Conservation (phyloP, 2,797 vertebrate genomes). For the Gephyroberyx darwinii region DNA sequence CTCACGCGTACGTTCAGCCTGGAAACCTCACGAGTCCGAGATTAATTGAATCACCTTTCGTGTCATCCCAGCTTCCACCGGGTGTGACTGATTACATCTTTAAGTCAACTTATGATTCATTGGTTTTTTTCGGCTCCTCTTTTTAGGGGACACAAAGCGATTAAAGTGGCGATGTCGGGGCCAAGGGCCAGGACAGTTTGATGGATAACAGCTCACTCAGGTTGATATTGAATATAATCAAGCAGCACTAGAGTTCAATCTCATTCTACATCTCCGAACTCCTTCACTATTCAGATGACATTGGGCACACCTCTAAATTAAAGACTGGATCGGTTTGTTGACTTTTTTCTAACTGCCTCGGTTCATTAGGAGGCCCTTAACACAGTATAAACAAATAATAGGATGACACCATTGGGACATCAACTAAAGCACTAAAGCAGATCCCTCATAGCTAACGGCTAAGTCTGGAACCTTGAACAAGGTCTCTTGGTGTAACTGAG, state of each 20-base stretch:
- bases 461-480: constrained; percentile 29
- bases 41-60: constrained; percentile 65
- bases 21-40: constrained; percentile 11
- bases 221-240: constrained; percentile 18
- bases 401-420: constrained; percentile 54
- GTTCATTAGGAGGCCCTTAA: constrained; percentile 26
- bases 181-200: constrained; percentile 24
- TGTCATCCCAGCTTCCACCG: constrained; percentile 36
- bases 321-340: constrained; percentile 4
- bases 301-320: constrained; percentile 3
- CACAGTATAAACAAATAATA: constrained; percentile 52
- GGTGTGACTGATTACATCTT: constrained; percentile 53
- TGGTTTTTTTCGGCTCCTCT: constrained; percentile 30
- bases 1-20: neutral
- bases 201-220: constrained; percentile 48
- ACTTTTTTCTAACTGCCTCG: constrained; percentile 5
- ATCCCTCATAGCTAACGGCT: constrained; percentile 49
- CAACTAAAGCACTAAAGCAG: constrained; percentile 49
- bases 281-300: constrained; percentile 11
- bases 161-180: constrained; percentile 41
- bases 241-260: neutral
- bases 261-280: neutral
- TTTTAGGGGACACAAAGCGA: constrained; percentile 37
- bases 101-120: constrained; percentile 59
- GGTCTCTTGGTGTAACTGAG: neutral